Percentiles rank a stretch among this genome's conserved stretches.
Evolutionary conservation across 2,888 invertebrate genomes (phyloP).

Genomic region (Cantharis lateralis): DNA sequence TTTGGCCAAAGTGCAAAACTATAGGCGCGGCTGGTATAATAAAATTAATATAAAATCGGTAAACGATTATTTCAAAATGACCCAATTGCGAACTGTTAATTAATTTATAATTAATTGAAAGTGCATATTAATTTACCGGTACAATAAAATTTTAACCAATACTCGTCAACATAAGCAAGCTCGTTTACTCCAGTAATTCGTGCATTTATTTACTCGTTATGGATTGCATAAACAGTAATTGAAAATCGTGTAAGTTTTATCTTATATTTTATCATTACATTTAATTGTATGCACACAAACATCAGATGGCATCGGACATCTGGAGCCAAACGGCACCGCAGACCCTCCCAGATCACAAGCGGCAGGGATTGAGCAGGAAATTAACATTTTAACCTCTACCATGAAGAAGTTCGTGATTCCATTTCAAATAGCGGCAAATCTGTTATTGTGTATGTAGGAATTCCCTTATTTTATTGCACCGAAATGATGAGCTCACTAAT

Average conservation of each 20-base stretch:
- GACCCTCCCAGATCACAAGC: constrained; percentile 26
- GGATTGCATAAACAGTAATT: not conserved
- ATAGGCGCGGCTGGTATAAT: not conserved
- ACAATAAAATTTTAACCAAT: not conserved
- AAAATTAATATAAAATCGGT: not conserved
- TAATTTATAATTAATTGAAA: not conserved
- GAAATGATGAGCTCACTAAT: no score
- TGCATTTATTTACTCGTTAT: not conserved
- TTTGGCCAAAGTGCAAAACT: not conserved
- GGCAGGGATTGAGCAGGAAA: constrained; percentile 30
- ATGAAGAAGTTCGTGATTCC: constrained; percentile 4
- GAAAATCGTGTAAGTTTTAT: not conserved
- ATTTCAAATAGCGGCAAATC: constrained; percentile 17
- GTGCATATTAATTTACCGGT: not conserved
- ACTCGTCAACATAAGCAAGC: not conserved
- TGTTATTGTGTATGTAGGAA: not conserved
- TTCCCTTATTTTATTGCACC: no score
- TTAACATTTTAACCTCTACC: constrained; percentile 30
- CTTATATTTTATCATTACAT: not conserved
- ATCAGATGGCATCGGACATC: constrained; percentile 35
- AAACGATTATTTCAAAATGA: not conserved
- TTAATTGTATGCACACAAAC: constrained; percentile 20
- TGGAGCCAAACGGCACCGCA: constrained; percentile 35
- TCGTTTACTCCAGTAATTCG: not conserved
- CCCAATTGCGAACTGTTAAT: not conserved